Evolutionary conservation across 23 tunicate genomes (phyloP).

Genomic region (Trididemnum miniatum): DNA sequence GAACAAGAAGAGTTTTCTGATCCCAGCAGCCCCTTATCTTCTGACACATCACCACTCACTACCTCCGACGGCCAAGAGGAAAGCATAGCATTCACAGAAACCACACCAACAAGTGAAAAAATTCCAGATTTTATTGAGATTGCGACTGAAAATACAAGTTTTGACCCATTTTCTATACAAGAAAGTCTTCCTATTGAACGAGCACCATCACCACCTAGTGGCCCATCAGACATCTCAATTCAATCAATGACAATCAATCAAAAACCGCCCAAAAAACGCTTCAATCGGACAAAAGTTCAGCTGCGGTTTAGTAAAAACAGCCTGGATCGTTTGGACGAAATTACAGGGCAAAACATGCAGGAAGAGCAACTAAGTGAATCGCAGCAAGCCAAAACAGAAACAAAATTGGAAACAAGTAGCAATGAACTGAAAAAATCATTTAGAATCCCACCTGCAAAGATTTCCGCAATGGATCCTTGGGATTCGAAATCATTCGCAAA

Average conservation of each 20-base stretch:
- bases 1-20: background rate
- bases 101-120: background rate
- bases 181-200: background rate
- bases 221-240: constrained; percentile 14
- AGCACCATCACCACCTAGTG: constrained; percentile 36
- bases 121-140: background rate
- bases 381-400: constrained; percentile 1
- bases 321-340: constrained; percentile 50
- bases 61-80: background rate
- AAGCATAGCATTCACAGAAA: background rate
- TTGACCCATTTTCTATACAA: background rate
- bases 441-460: constrained; percentile 31
- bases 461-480: constrained; percentile 45
- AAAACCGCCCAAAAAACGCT: constrained; percentile 2
- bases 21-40: background rate
- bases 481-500: constrained; percentile 22
- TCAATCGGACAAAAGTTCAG: constrained; percentile 22
- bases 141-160: background rate
- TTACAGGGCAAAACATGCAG: constrained; percentile 45
- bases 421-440: background rate
- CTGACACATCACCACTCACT: constrained; percentile 1
- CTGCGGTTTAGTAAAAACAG: constrained; percentile 24
- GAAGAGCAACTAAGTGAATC: background rate
- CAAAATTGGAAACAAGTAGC: background rate
- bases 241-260: constrained; percentile 15